Percentiles rank a stretch among this genome's conserved stretches.
Conservation (phyloP, 2,888 invertebrate genomes). For the Eupithecia subumbrata region DNA sequence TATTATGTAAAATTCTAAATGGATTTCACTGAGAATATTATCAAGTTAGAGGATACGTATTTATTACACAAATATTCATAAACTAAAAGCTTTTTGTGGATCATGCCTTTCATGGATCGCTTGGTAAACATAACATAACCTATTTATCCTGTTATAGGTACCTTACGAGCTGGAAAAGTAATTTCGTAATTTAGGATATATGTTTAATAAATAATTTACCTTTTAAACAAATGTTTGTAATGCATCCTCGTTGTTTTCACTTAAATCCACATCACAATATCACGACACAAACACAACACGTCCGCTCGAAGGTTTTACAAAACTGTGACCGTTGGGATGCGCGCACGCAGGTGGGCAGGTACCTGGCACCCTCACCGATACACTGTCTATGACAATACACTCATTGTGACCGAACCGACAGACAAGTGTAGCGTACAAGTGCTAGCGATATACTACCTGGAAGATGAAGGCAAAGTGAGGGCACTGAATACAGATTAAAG, state of each 20-base stretch:
- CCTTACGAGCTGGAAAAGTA: neutral
- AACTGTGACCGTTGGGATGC: conserved; percentile 40
- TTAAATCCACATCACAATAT: conserved; percentile 53
- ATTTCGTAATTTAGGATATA: neutral
- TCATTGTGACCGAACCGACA: conserved; percentile 28
- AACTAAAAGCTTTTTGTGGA: conserved; percentile 3
- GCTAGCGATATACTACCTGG: conserved; percentile 56
- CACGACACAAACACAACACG: conserved; percentile 56
- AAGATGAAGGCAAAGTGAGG: neutral
- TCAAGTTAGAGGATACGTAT: neutral
- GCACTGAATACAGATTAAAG: conserved; percentile 20
- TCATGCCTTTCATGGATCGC: neutral
- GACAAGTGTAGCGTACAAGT: conserved; percentile 60
- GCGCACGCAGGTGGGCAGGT: conserved; percentile 41
- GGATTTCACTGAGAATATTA: neutral
- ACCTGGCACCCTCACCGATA: conserved; percentile 36
- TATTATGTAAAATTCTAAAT: conserved; percentile 2
- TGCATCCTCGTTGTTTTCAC: conserved; percentile 67
- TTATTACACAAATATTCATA: neutral
- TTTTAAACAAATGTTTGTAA: conserved; percentile 78
- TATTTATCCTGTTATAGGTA: neutral
- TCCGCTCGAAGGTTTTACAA: conserved; percentile 44
- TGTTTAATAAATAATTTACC: conserved; percentile 47
- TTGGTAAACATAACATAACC: neutral
- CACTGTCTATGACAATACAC: conserved; percentile 35